Percentiles rank a stretch among this genome's conserved stretches.
Conservation (phyloP, 2,113 vertebrate species). For the Phalacrocorax carbo region DNA sequence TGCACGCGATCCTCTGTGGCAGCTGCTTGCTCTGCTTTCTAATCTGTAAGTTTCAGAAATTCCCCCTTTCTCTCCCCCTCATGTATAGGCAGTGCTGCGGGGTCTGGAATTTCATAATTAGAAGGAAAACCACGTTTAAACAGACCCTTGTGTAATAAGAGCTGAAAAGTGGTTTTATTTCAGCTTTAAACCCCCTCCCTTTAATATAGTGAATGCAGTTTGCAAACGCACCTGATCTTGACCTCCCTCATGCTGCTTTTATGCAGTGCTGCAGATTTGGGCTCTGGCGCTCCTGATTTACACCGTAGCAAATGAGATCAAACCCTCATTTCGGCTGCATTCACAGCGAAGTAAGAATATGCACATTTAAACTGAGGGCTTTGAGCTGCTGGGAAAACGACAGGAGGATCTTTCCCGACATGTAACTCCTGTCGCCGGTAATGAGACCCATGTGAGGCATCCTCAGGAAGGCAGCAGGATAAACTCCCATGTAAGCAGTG, state of each 20-base stretch:
- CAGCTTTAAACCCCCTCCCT: background rate
- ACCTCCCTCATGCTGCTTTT: background rate
- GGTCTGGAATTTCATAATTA: background rate
- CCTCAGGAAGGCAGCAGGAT: background rate
- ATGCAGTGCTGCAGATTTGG: background rate
- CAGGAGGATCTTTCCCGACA: background rate
- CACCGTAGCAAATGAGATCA: background rate
- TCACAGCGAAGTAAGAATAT: background rate
- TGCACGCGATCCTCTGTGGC: background rate
- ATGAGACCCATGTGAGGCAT: background rate
- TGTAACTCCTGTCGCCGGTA: fast-evolving
- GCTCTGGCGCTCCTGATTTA: background rate
- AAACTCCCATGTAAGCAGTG: background rate
- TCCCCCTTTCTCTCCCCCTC: background rate
- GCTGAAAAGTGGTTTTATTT: background rate
- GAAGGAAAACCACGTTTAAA: background rate
- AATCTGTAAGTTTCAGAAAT: slow-evolving; percentile 27
- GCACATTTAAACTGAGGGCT: background rate
- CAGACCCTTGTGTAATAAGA: background rate
- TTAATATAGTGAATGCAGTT: background rate
- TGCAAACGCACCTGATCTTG: background rate
- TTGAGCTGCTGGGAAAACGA: background rate
- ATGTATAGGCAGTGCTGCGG: background rate
- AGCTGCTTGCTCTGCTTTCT: slow-evolving; percentile 15
- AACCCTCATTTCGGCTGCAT: background rate